Evolutionary conservation across 2,113 vertebrate genomes (phyloP), one percentile per base, ranked within the genome.

Genomic region (Bubo bubo): DNA sequence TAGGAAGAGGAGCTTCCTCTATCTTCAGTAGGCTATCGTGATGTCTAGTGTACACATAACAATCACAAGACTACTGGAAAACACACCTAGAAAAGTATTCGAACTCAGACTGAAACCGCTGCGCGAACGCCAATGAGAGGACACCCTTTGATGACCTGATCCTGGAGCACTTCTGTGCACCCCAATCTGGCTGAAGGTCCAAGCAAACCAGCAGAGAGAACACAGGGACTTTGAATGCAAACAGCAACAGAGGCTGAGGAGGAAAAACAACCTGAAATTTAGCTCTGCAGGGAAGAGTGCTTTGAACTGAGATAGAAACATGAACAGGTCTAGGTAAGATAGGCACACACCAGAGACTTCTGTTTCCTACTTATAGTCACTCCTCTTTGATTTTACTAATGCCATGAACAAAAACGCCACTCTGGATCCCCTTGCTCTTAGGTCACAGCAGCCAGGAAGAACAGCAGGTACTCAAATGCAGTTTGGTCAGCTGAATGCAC

Each of bases 1-100:
- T 45, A n/a, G 49, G 89, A 91, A 95, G 79, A 76, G 18, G 28
- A 95, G 81, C 81, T n/a, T 79, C 66, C 41, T 55, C 19, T 76
- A 87, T 41, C 89, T 79, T 85, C 64, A 66, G 30, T 9, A 49
- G 32, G 43, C n/a, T 58, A 64, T 73, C 50, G 30, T 0, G 18
- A 58, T 55, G 28, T 26, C 66, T 24, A 37, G 12, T 12, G 17
- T 17, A 45, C 35, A 23, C 18, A 4, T 4, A 85, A 85, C 74
- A 84, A 76, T 67, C 62, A 85, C 35, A 66, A 45, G 26, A 80
- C n/a, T 34, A 27, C 8, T 16, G 37, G 45, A 70, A 93, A 95
- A 93, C 32, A 66, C 32, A 73, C 49, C 45, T 14, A 53, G 66
- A 68, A 93, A 81, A 2, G 4, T 22, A 64, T 43, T 56, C 41